Conservation (phyloP, 2,888 invertebrate genomes). For the Leistus spinibarbis region DNA sequence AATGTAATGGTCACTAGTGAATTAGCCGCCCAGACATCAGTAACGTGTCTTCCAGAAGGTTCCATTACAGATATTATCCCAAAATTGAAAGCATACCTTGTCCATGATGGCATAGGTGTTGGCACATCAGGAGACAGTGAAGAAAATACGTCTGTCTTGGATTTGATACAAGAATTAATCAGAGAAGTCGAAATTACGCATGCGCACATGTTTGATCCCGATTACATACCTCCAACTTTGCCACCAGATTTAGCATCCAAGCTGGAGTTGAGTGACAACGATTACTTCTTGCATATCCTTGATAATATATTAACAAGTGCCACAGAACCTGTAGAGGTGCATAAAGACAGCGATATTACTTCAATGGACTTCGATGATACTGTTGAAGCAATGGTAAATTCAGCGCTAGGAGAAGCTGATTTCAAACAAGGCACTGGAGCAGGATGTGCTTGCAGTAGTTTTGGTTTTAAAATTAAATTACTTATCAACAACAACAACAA, state of each 20-base stretch:
- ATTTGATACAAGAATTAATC: constrained; percentile 16
- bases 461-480: background rate
- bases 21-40: constrained; percentile 44
- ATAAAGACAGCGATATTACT: background rate
- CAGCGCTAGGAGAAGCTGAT: too few relatives aligned
- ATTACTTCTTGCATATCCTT: background rate
- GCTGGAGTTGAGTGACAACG: background rate
- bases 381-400: background rate
- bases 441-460: background rate
- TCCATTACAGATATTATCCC: constrained; percentile 42
- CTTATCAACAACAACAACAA: background rate
- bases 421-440: background rate
- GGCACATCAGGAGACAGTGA: background rate
- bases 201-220: constrained; percentile 13
- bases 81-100: constrained; percentile 37
- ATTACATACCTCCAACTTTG: background rate
- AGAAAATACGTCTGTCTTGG: constrained; percentile 10
- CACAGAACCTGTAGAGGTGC: background rate
- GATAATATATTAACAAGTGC: background rate
- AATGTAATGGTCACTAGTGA: constrained; percentile 45
- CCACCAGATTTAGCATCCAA: background rate
- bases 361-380: background rate
- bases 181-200: constrained; percentile 9
- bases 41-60: constrained; percentile 44
- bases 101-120: constrained; percentile 28